Base-by-base conservation (phyloP, 2,113 vertebrate species). In the Catharus fuscescens region DNA sequence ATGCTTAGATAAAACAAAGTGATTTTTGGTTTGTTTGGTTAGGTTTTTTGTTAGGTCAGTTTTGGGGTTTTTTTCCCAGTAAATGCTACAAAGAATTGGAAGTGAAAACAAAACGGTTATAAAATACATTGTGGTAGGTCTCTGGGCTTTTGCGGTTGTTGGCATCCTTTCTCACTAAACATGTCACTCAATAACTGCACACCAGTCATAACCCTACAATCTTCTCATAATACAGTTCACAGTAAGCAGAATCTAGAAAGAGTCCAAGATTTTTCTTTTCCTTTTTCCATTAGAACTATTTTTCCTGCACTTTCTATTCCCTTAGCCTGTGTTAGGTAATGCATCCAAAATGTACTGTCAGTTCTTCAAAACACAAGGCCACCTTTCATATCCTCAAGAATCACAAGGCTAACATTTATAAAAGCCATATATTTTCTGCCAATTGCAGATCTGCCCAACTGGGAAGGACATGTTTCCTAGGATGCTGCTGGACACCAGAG, bases 201-300 rank as follows among this genome's bases (percentile, higher is more conserved):
- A 34, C 10, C 23, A 32, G 34, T 13, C 16, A 26, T 0, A 0
- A 70, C 24, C 20, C 42, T 59, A 44, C 14, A 44, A 3, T 42
- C 47, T n/a, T 23, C 18, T 24, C 17, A 12, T n/a, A 61, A 62
- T 19, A 9, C 9, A 52, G 16, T n/a, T 89, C 48, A 40, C 9
- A 62, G 20, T 17, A 78, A 10, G 3, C 1, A 47, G 4, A 54
- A 67, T 20, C 19, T 36, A 42, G 26, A 80, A 54, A 62, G 29
- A 18, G 3, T 18, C 28, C 18, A 50, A 80, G 40, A 28, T 47
- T 20, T 50, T 16, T 54, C 1, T 6, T 20, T 50, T 18, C 50
- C 1, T 6, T 40, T 25, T 7, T 8, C 20, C 14, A 5, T 56
- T 59, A 59, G 2, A 18, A 59, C 14, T 66, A 3, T 24, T 54